These are phyloP conservation scores for Cyprinodon diabolis DNA, from an alignment of 2,797 vertebrate species.

Conservation along the genomic window DNA sequence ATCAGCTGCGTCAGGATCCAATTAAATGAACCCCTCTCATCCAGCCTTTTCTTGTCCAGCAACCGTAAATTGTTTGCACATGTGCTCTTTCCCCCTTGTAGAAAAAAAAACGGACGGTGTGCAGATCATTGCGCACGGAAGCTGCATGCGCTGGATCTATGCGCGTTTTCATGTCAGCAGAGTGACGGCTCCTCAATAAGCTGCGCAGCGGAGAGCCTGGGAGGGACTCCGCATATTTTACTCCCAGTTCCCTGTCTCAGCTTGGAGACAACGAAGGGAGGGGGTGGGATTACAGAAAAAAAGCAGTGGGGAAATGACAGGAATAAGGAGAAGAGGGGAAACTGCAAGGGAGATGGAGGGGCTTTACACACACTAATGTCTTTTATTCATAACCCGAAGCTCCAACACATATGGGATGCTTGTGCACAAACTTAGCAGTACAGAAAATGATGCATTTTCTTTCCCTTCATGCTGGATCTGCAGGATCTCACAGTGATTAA, in stretches of 20 bases:
- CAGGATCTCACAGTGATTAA: neutral
- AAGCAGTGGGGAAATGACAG: neutral
- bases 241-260: conserved; percentile 53
- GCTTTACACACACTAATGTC: neutral
- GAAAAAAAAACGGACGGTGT: too few relatives aligned
- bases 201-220: conserved; percentile 45
- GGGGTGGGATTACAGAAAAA: conserved; percentile 19
- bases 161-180: conserved; percentile 1
- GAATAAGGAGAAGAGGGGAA: conserved; percentile 4
- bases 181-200: conserved; percentile 45
- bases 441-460: neutral
- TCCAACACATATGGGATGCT: neutral
- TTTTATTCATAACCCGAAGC: neutral
- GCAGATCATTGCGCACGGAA: neutral
- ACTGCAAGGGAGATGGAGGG: conserved; percentile 4
- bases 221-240: conserved; percentile 63
- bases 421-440: neutral
- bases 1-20: neutral
- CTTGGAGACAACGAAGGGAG: conserved; percentile 39
- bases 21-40: neutral
- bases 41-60: neutral
- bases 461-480: neutral
- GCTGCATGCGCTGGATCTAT: neutral
- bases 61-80: neutral
- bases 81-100: neutral